phyloP scores from a whole-genome alignment of 2,113 vertebrate genomes.

The Nothocercus nigrocapillus region DNA sequence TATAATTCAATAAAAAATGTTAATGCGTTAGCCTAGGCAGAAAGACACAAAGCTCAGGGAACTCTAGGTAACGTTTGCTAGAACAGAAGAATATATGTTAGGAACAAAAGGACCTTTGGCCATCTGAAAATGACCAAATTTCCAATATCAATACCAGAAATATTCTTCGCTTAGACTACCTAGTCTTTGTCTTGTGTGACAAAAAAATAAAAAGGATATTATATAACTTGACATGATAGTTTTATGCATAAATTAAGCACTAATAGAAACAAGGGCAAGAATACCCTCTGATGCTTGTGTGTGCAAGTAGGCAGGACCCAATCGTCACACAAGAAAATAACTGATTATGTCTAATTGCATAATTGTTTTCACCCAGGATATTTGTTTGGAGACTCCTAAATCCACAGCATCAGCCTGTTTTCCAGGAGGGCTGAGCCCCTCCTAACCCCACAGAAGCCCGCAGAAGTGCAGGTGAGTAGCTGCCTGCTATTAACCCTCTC shows the following conservation, averaged over 20 bases:
- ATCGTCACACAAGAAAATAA: neutral
- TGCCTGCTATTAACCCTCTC: neutral
- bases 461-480: neutral
- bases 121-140: neutral
- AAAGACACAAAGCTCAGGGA: conserved; percentile 29
- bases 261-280: neutral
- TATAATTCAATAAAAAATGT: conserved; percentile 40
- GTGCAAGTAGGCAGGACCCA: neutral
- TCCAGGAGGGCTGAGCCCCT: neutral
- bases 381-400: neutral
- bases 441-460: neutral
- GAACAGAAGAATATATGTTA: neutral
- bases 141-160: neutral
- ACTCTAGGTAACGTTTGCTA: neutral
- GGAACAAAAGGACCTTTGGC: neutral
- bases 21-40: neutral
- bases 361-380: neutral
- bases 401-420: neutral
- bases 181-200: neutral
- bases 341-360: neutral
- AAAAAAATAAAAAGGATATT: neutral
- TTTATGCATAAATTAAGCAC: neutral
- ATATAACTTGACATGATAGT: neutral
- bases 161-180: neutral
- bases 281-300: neutral